Evolutionary conservation across 1,140 invertebrate species (phyloP).

Genomic region (Lepidurus couesii): DNA sequence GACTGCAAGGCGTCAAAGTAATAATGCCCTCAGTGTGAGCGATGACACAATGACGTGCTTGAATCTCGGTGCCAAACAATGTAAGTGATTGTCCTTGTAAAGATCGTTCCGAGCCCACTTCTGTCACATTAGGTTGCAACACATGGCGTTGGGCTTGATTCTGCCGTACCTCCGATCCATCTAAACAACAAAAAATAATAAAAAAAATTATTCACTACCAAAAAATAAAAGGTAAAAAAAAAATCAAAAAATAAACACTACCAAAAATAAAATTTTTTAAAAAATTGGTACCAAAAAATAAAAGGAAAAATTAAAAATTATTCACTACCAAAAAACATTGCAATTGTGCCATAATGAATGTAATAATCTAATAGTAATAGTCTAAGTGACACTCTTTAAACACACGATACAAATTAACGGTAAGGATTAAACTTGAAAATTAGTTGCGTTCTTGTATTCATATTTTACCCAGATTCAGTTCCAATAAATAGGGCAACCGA

Average conservation of each 20-base stretch:
- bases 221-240: too few relatives aligned
- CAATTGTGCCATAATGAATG: conserved; percentile 40
- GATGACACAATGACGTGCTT: conserved; percentile 88
- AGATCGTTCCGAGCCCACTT: conserved; percentile 61
- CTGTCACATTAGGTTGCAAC: conserved; percentile 63
- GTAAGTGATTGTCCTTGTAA: conserved; percentile 44
- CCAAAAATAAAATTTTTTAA: background rate
- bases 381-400: too few relatives aligned
- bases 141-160: conserved; percentile 51
- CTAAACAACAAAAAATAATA: conserved; percentile 40
- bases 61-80: conserved; percentile 68
- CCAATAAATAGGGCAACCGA: conserved; percentile 51
- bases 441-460: too few relatives aligned
- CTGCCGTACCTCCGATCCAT: conserved; percentile 57
- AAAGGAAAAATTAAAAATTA: background rate
- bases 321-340: conserved; percentile 53
- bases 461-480: conserved; percentile 52
- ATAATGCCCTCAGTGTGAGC: conserved; percentile 84
- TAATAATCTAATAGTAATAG: too few relatives aligned
- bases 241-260: too few relatives aligned
- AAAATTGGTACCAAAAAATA: background rate
- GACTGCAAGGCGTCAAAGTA: conserved; percentile 83
- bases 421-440: too few relatives aligned
- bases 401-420: too few relatives aligned
- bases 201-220: background rate